Conservation (phyloP, 2,113 vertebrate genomes). For the Catharus minimus region DNA sequence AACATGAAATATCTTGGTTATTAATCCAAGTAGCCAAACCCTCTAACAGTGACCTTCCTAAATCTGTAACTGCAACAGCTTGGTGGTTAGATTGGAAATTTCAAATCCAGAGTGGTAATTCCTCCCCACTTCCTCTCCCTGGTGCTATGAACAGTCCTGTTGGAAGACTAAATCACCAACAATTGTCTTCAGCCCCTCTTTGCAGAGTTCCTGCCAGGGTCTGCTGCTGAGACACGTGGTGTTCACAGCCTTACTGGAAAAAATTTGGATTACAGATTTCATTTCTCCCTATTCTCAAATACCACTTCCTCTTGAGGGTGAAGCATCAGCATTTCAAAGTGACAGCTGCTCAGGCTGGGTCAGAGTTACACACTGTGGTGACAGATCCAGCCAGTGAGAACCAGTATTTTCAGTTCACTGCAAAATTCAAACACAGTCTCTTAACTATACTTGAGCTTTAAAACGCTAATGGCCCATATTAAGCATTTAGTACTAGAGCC, state of each 20-base stretch:
- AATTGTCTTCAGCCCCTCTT: neutral
- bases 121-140: neutral
- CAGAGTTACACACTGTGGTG: neutral
- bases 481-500: neutral
- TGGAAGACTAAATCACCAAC: neutral
- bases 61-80: neutral
- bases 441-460: neutral
- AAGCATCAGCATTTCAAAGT: neutral
- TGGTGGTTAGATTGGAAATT: neutral
- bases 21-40: slow-evolving; percentile 9
- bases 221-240: accelerated
- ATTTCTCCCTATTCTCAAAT: neutral
- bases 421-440: neutral
- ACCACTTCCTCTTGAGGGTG: neutral
- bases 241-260: neutral
- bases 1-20: neutral
- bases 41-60: neutral
- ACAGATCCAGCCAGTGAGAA: neutral
- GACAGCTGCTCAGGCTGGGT: neutral
- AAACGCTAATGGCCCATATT: neutral
- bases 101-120: neutral
- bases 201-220: neutral
- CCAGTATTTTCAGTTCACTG: neutral
- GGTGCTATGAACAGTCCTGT: neutral
- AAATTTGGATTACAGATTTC: neutral